Conservation (phyloP, 2,797 vertebrate species). For the Scleropages formosus region DNA sequence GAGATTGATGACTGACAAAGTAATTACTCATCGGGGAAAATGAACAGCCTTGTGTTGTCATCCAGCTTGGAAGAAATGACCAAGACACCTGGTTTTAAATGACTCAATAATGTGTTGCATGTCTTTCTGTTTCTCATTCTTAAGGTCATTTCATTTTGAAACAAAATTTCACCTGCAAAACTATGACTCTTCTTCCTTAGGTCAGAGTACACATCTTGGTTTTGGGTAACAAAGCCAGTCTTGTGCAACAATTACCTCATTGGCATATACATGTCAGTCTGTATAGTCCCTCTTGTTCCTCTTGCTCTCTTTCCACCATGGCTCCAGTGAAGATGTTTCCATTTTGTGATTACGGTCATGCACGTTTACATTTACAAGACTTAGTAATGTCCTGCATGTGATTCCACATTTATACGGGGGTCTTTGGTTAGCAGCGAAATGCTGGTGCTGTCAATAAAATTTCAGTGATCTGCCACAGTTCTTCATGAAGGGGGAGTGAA, state of each 20-base stretch:
- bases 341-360: no score
- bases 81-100: not conserved
- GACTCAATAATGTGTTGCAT: not conserved
- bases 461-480: no score
- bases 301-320: not conserved
- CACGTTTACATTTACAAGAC: no score
- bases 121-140: not conserved
- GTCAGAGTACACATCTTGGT: not conserved
- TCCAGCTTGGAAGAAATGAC: not conserved
- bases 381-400: no score
- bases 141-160: not conserved
- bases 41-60: conserved; percentile 16
- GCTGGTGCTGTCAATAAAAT: no score
- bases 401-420: no score
- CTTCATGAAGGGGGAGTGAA: no score
- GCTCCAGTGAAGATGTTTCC: not conserved
- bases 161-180: not conserved
- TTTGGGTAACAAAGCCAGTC: no score
- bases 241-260: not conserved
- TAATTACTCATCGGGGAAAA: conserved; percentile 43
- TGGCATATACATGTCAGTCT: not conserved
- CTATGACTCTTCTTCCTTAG: not conserved
- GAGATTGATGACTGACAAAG: conserved; percentile 36
- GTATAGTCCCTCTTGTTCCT: not conserved
- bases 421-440: no score